A percentile compares a stretch with the other conserved stretches of the same genome.
Conservation (phyloP, 2,113 vertebrate species). For the Alouatta palliata region DNA sequence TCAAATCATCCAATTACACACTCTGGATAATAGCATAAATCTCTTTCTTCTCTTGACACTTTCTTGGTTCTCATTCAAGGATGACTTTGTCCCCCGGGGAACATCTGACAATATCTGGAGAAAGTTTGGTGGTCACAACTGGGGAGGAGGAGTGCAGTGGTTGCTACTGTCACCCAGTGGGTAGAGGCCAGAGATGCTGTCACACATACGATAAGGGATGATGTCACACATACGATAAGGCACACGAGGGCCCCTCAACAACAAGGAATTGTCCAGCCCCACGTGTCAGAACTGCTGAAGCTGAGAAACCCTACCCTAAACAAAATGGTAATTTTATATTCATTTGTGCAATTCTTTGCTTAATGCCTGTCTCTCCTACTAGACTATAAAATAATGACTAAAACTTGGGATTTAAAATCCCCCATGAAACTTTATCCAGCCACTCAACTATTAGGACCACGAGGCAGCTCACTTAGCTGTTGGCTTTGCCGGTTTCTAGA, state of each 20-base stretch:
- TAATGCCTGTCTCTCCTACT: background rate
- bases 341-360: background rate
- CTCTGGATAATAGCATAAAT: background rate
- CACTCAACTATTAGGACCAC: background rate
- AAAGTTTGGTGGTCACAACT: background rate
- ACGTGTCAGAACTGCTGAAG: background rate
- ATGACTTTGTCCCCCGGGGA: background rate
- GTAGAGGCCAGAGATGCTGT: background rate
- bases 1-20: background rate
- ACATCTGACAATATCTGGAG: background rate
- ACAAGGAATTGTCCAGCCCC: background rate
- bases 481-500: background rate
- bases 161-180: background rate
- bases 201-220: no score
- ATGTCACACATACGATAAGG: no score
- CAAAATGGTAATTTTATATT: background rate
- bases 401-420: background rate
- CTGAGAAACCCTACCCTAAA: background rate
- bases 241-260: background rate
- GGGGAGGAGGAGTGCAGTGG: background rate
- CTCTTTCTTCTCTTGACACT: background rate
- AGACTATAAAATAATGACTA: constrained; percentile 1
- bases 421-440: background rate
- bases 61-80: background rate
- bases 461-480: background rate